Evolutionary conservation across 2,113 vertebrate genomes (phyloP).

Genomic region (Phaetusa simplex): DNA sequence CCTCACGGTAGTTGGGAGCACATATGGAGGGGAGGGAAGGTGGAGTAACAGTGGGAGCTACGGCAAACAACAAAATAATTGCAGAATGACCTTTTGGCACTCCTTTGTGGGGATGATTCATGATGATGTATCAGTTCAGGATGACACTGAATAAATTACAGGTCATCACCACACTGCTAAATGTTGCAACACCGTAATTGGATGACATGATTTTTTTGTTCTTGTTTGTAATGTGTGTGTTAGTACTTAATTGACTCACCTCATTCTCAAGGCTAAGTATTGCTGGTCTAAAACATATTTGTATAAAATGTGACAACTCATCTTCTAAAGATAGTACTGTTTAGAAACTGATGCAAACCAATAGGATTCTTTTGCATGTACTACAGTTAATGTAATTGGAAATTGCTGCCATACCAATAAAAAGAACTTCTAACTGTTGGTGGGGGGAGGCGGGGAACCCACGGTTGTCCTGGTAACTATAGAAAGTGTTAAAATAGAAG

Average conservation of each 20-base stretch:
- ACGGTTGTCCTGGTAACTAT: background rate
- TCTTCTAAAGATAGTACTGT: background rate
- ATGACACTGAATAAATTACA: background rate
- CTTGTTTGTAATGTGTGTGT: background rate
- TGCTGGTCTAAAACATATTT: background rate
- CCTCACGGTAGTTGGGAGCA: background rate
- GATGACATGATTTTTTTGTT: background rate
- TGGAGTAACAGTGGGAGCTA: background rate
- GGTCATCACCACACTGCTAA: background rate
- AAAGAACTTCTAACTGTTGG: background rate
- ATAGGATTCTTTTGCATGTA: background rate
- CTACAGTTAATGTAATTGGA: background rate
- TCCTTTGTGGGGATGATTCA: background rate
- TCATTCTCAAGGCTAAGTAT: background rate
- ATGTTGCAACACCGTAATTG: background rate
- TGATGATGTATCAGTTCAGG: background rate
- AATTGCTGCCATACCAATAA: background rate
- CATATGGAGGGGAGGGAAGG: background rate
- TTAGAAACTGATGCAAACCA: background rate
- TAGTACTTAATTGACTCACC: background rate
- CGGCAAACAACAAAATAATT: conserved; percentile 12
- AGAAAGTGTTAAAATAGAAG: background rate
- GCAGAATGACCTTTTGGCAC: background rate
- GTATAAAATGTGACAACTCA: background rate
- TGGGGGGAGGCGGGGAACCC: background rate